Conservation (phyloP, 2,888 invertebrate species). For the Nomada ferruginata region DNA sequence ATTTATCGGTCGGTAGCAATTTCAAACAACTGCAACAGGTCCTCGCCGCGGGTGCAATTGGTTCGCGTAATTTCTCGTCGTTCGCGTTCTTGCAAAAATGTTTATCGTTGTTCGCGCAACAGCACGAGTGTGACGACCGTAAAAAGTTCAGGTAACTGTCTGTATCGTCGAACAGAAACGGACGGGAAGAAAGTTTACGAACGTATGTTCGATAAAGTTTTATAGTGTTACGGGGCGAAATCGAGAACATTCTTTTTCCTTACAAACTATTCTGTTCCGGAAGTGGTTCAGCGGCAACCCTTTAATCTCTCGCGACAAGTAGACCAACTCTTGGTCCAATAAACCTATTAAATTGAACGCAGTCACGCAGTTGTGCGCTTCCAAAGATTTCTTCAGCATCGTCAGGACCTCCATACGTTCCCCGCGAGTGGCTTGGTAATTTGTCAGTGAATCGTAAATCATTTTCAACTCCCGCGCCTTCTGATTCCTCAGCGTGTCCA, state of each 20-base stretch:
- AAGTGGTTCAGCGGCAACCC: slow-evolving; percentile 87
- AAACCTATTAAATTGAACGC: slow-evolving; percentile 87
- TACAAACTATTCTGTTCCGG: slow-evolving; percentile 87
- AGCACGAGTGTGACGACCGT: slow-evolving; percentile 70
- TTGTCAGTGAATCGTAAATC: slow-evolving; percentile 89
- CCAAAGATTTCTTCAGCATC: slow-evolving; percentile 89
- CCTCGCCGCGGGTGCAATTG: slow-evolving; percentile 68
- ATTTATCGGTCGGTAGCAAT: slow-evolving; percentile 72
- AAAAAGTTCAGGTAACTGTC: slow-evolving; percentile 54
- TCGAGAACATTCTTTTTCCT: slow-evolving; percentile 10
- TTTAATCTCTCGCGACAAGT: slow-evolving; percentile 88
- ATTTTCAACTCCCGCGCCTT: slow-evolving; percentile 90
- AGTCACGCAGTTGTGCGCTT: slow-evolving; percentile 86
- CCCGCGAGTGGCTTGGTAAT: slow-evolving; percentile 86
- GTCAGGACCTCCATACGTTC: slow-evolving; percentile 90
- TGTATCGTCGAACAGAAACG: slow-evolving; percentile 10
- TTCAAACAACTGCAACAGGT: slow-evolving; percentile 77
- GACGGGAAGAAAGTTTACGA: not conserved
- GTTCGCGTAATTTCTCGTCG: slow-evolving; percentile 72
- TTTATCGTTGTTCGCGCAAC: slow-evolving; percentile 64
- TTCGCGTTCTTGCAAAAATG: slow-evolving; percentile 48
- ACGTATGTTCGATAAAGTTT: not conserved
- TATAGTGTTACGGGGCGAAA: not conserved
- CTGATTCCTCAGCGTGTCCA: slow-evolving; percentile 93
- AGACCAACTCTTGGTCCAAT: slow-evolving; percentile 90